A percentile compares a stretch with the other conserved stretches of the same genome.
phyloP scores from a whole-genome alignment of 2,797 vertebrate species.

The Euphonia xanthogaster region DNA sequence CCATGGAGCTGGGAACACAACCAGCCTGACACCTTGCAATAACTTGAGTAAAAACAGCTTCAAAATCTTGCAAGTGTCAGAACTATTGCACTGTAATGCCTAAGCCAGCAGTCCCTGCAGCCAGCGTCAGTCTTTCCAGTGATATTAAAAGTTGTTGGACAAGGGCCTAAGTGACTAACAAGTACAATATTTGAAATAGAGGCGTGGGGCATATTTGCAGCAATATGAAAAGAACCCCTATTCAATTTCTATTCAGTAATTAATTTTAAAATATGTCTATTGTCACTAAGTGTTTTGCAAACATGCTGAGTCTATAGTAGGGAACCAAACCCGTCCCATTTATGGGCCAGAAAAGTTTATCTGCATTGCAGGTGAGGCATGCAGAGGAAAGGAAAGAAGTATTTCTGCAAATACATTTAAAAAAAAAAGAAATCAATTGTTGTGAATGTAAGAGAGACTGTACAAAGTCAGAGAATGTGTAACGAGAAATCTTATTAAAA shows the following conservation, averaged over 20 bases:
- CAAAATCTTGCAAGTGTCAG: neutral
- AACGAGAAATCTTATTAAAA: neutral
- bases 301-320: neutral
- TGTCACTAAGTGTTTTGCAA: neutral
- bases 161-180: conserved; percentile 33
- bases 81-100: neutral
- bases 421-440: neutral
- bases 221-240: neutral
- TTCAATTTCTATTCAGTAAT: neutral
- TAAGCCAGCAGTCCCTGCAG: neutral
- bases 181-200: conserved; percentile 41
- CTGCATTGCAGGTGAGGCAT: neutral
- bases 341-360: neutral
- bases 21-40: neutral
- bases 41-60: neutral
- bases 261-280: neutral
- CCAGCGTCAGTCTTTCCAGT: neutral
- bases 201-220: neutral
- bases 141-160: conserved; percentile 31
- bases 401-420: neutral
- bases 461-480: rapidly evolving
- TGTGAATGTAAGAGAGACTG: neutral
- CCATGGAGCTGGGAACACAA: neutral
- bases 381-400: neutral
- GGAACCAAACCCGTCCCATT: neutral